phyloP scores from a whole-genome alignment of 2,888 invertebrate genomes.

The Sinohyriopsis cumingii region DNA sequence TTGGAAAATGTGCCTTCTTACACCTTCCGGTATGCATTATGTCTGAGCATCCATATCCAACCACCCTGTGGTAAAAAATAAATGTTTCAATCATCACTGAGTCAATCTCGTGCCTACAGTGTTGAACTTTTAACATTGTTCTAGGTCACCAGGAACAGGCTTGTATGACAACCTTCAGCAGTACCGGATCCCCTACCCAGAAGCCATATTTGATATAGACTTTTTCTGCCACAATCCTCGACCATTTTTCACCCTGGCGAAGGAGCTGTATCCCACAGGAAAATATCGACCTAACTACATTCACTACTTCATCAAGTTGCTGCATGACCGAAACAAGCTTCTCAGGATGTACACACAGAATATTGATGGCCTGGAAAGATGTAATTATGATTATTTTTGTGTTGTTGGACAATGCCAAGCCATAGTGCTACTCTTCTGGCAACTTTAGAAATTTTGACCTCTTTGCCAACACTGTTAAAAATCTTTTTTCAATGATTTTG shows the following conservation, averaged over 20 bases:
- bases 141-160: conserved; percentile 72
- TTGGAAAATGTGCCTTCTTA: too few species aligned
- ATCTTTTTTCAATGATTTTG: not conserved
- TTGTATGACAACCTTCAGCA: conserved; percentile 73
- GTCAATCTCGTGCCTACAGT: too few species aligned
- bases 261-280: conserved; percentile 72
- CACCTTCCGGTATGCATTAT: too few species aligned
- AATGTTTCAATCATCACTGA: too few species aligned
- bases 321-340: conserved; percentile 71
- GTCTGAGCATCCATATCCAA: too few species aligned
- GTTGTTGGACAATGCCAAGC: not conserved
- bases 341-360: conserved; percentile 73
- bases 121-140: too few species aligned
- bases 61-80: too few species aligned
- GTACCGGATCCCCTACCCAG: conserved; percentile 72
- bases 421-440: not conserved
- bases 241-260: conserved; percentile 73
- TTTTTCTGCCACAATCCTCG: conserved; percentile 71
- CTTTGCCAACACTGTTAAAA: not conserved
- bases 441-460: not conserved
- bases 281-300: conserved; percentile 72
- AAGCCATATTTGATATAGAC: conserved; percentile 73
- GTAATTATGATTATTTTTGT: conserved; percentile 54
- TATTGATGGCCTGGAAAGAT: conserved; percentile 72
- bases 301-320: conserved; percentile 71